A percentile compares a stretch with the other conserved stretches of the same genome.
Evolutionary conservation across 2,797 vertebrate species (phyloP).

Genomic region (Varecia variegata): DNA sequence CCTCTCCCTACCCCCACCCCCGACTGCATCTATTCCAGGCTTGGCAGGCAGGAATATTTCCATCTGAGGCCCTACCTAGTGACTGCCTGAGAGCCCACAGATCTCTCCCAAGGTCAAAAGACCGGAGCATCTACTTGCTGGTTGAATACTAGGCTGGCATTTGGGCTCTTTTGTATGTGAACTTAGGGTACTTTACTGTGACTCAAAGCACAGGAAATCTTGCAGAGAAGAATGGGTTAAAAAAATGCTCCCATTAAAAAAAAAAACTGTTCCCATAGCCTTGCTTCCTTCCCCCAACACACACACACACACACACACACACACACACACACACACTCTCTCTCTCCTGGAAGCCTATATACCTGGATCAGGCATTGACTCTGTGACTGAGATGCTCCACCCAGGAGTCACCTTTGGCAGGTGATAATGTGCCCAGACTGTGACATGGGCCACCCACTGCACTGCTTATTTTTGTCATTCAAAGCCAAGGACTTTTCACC

Average conservation of each 20-base stretch:
- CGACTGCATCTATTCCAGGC: neutral
- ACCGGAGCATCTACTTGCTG: neutral
- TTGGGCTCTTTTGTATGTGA: neutral
- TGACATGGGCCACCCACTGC: neutral
- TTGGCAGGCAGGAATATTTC: neutral
- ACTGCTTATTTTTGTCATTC: neutral
- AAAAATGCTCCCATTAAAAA: neutral
- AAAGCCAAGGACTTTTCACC: constrained; percentile 28
- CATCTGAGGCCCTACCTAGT: neutral
- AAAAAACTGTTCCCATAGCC: neutral
- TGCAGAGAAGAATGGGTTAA: neutral
- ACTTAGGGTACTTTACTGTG: neutral
- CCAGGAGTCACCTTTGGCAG: neutral
- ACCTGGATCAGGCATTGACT: neutral
- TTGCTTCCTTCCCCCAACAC: neutral
- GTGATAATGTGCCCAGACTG: neutral
- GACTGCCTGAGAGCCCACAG: neutral
- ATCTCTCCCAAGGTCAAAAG: neutral
- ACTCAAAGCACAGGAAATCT: neutral
- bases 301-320: neutral
- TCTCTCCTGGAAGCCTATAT: neutral
- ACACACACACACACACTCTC: neutral
- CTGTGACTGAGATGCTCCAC: neutral
- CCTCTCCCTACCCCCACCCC: no score
- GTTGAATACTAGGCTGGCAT: neutral